phyloP scores from a whole-genome alignment of 1,140 invertebrate species.

The Delia radicum region DNA sequence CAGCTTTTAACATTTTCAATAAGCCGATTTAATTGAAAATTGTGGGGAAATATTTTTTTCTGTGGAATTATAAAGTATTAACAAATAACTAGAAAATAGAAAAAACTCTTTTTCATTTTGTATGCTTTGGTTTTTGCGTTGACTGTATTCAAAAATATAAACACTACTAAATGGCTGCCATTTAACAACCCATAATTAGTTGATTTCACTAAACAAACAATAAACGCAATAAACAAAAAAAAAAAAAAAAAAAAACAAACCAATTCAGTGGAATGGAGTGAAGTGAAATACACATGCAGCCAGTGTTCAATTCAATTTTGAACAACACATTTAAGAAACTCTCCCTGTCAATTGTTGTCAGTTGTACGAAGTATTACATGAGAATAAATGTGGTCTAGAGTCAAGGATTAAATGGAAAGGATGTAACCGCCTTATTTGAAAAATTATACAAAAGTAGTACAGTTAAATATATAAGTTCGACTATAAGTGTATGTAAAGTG shows the following conservation, averaged over 20 bases:
- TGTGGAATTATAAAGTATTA: too few species aligned
- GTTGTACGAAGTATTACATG: neutral
- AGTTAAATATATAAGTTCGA: too few species aligned
- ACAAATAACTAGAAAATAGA: too few species aligned
- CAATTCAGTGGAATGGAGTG: neutral
- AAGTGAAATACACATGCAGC: neutral
- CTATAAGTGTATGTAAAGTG: neutral
- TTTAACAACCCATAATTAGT: conserved; percentile 14
- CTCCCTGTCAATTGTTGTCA: neutral
- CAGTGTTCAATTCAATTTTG: neutral
- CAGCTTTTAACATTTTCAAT: too few species aligned
- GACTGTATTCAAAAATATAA: too few species aligned
- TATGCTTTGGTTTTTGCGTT: too few species aligned
- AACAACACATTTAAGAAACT: neutral
- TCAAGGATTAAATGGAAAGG: conserved; percentile 20
- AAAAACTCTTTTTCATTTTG: too few species aligned
- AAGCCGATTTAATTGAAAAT: too few species aligned
- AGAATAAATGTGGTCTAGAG: neutral
- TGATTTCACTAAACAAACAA: conserved; percentile 16
- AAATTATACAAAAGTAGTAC: neutral
- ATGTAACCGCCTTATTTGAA: neutral
- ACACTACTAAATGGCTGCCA: conserved; percentile 17
- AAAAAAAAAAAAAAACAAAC: neutral
- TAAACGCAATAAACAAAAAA: conserved; percentile 1
- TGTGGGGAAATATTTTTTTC: too few species aligned